Evolutionary conservation across 2,113 vertebrate genomes (phyloP).

Genomic region (Indicator indicator): DNA sequence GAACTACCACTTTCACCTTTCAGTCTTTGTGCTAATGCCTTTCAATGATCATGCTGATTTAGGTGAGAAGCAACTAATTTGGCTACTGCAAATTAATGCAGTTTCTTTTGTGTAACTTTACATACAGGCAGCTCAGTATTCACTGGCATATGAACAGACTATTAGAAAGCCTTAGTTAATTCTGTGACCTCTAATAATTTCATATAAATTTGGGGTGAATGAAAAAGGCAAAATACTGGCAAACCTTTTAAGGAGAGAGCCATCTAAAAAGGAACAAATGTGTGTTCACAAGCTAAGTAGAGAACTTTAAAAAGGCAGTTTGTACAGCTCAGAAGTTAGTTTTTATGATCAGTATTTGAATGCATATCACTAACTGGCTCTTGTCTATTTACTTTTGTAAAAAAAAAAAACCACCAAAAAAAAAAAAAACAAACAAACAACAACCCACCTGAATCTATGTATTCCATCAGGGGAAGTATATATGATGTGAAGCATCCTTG

Average conservation of each 20-base stretch:
- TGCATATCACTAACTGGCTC: neutral
- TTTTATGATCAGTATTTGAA: neutral
- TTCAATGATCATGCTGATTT: constrained; percentile 26
- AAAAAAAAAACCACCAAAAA: neutral
- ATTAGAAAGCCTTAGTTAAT: neutral
- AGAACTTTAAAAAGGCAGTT: neutral
- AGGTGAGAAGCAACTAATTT: neutral
- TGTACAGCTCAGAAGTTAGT: neutral
- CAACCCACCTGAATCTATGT: neutral
- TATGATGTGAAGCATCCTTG: neutral
- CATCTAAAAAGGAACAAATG: neutral
- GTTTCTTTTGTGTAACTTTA: neutral
- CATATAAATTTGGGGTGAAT: neutral
- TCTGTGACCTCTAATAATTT: neutral
- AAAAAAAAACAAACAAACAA: neutral
- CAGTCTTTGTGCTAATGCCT: neutral
- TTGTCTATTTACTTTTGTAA: neutral
- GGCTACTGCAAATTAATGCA: neutral
- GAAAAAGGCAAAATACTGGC: neutral
- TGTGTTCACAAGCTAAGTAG: neutral
- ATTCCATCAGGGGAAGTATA: neutral
- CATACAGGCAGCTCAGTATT: neutral
- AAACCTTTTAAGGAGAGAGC: neutral
- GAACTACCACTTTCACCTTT: neutral
- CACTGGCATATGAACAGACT: neutral